Base-by-base conservation (phyloP, 2,113 vertebrate species). In the Apteryx mantelli region DNA sequence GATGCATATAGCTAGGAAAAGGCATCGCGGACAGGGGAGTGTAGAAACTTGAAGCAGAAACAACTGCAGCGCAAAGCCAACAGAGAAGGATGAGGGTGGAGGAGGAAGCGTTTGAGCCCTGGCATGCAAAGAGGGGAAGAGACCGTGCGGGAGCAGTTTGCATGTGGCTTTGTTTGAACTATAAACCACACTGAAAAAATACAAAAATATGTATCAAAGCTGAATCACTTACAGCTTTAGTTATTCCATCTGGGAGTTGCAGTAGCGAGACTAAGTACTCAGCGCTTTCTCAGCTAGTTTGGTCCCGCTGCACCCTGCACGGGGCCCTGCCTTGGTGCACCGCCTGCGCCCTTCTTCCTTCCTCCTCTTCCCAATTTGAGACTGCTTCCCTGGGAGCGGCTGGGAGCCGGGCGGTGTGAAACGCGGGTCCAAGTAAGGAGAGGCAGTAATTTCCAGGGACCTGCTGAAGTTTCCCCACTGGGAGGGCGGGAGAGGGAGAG, bases 21-120 rank as follows among this genome's bases (percentile, higher is more conserved):
- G 13, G 42, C 25, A 5, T 18, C 1, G 0, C 9, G 82, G 13
- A 30, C 1, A 2, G 64, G 22, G 0, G 1, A 3, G 1, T 9
- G 1, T 5, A 32, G 71, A 40, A 71, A 7, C 75, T 69, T 2
- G 1, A 21, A 52, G 78, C 56, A 91, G 78, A n/a, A 91, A 12
- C 40, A 60, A 4, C 50, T 24, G 77, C 32, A 30, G 7, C 7
- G 8, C 34, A 53, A 30, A 63, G 64, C 76, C 36, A 5, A 34
- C 4, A 3, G 83, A 69, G 61, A 63, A 64, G 71, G 42, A 38
- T 17, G 26, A 30, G 11, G 46, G 19, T 69, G 48, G 65, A 88
- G 68, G 19, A 0, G 0, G 25, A 19, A 89, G 38, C 3, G 0
- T 1, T 20, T 18, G 70, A 84, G 53, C 52, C 17, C n/a, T 26